Percentiles rank a stretch among this genome's conserved stretches.
Conservation (phyloP, 2,797 vertebrate genomes). For the Heteromormyrus szaboi region DNA sequence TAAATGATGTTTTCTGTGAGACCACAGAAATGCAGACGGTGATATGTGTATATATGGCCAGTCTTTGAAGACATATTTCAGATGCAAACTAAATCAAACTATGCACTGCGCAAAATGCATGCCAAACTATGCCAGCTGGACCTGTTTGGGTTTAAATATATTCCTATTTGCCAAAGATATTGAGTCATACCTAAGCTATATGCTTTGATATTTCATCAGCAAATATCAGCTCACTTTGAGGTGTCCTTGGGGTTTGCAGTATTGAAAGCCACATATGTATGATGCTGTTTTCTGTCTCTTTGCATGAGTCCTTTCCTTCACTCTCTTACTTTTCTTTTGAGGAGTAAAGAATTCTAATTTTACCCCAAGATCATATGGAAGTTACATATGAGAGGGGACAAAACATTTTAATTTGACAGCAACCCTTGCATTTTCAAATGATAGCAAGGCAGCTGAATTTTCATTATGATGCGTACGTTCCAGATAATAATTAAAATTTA, state of each 20-base stretch:
- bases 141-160: slow-evolving; percentile 7
- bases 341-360: background rate
- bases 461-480: background rate
- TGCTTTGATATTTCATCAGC: slow-evolving; percentile 1
- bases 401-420: background rate
- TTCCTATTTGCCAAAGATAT: slow-evolving; percentile 21
- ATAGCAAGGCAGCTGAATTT: background rate
- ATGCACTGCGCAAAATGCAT: background rate
- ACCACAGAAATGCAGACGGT: background rate
- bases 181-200: background rate
- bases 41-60: slow-evolving; percentile 13
- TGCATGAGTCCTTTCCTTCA: background rate
- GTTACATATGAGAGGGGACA: slow-evolving; percentile 31
- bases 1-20: background rate
- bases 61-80: background rate
- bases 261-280: background rate
- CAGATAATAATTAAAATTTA: background rate
- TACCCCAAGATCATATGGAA: slow-evolving; percentile 37
- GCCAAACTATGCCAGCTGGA: slow-evolving; percentile 3
- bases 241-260: background rate
- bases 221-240: background rate
- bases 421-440: background rate
- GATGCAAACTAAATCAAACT: background rate
- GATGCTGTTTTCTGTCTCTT: background rate
- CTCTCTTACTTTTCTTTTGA: background rate